phyloP scores from a whole-genome alignment of 2,113 vertebrate genomes.

The Cyanistes caeruleus region DNA sequence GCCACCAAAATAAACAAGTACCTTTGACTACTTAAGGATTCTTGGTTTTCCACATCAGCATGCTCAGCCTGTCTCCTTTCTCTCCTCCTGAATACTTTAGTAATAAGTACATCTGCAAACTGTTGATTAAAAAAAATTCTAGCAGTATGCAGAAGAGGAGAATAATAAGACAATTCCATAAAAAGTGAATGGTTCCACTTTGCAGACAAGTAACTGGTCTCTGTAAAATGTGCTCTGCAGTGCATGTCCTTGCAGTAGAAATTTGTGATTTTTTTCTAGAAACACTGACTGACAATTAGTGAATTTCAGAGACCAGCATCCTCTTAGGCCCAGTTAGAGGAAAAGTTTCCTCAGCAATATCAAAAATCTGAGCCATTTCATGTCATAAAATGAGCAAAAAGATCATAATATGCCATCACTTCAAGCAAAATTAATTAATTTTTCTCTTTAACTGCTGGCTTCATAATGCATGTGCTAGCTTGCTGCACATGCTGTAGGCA shows the following conservation, averaged over 20 bases:
- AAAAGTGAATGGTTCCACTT: not conserved
- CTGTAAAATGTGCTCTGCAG: not conserved
- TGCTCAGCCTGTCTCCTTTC: not conserved
- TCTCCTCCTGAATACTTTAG: not conserved
- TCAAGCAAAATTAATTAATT: conserved; percentile 14
- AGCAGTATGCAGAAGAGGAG: not conserved
- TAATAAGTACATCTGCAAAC: not conserved
- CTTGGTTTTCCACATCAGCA: not conserved
- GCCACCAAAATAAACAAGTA: conserved; percentile 55
- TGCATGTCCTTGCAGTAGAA: not conserved
- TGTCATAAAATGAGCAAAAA: conserved; percentile 1
- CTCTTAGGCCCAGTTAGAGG: not conserved
- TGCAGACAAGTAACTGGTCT: not conserved
- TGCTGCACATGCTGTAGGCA: conserved; percentile 6
- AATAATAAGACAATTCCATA: not conserved
- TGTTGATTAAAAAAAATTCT: not conserved
- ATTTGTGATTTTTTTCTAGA: not conserved
- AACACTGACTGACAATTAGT: not conserved
- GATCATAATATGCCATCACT: not conserved
- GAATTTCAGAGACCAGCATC: not conserved
- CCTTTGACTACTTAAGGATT: conserved; percentile 27
- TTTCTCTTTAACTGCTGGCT: not conserved
- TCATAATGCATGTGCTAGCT: not conserved
- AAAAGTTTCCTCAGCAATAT: not conserved
- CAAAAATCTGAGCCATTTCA: not conserved